Evolutionary conservation across 2,888 invertebrate species (phyloP), one percentile per base, ranked within the genome.

Genomic region (Prenolepis imparis): DNA sequence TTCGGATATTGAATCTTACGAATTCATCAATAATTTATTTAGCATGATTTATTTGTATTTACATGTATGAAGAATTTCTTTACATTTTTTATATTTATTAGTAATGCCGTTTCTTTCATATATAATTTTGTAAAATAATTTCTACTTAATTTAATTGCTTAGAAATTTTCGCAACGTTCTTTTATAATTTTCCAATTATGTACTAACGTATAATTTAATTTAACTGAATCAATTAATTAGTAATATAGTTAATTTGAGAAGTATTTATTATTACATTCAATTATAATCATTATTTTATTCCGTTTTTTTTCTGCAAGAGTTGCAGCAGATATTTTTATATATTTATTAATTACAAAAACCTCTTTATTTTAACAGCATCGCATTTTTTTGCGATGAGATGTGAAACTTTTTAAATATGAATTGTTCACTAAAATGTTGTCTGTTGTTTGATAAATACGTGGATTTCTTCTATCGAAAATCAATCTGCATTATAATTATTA

Each of bases 1-100:
- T 68, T 28, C 32, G 59, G 44, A 78, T 78, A 78, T 78, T 44
- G 78, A 12, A 78, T 78, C 21, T 2, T 44, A 59, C 32, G 36
- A 36, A 72, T 57, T 28, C 36, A 6, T 72, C 1, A 2, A 72
- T 36, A 67, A 77, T 77, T 44, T 70, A 36, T 28, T 28, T 32
- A 75, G 55, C 55, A 6, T 67, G 28, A 70, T 44, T 61, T 72
- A 59, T 66, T 24, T 15, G 24, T 12, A 15, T 24, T 2, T 39
- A 12, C 28, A n/a, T n/a, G 1, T 55, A n/a, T 32, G 1, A 64
- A 36, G 36, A 1, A 18, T 12, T 3, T 12, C 3, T 59, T 24
- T 39, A 2, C n/a, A 48, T 48, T 48, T 48, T 48, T 48, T 48
- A 48, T 48, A 48, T 48, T 48, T 15, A 28, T 66, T 66, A 57